A percentile compares a stretch with the other conserved stretches of the same genome.
These are phyloP conservation scores for Therioaphis trifolii DNA, from an alignment of 2,888 invertebrate genomes.

Conservation along the genomic window DNA sequence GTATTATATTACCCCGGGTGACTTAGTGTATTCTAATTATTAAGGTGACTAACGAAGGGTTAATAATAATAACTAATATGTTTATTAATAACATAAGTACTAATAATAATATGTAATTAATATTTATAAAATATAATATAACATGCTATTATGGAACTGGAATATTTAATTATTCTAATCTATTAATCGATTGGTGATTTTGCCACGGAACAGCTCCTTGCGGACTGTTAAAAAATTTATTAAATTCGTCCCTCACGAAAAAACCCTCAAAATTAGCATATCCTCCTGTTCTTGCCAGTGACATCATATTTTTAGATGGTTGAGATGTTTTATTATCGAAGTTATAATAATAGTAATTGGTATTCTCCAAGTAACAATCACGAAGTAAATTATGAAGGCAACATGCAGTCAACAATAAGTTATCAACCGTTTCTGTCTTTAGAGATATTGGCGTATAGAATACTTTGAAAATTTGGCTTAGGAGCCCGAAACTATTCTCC, in stretches of 20 bases:
- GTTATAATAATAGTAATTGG: too few relatives aligned
- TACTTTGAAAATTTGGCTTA: constrained; percentile 40
- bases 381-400: constrained; percentile 47
- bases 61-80: too few relatives aligned
- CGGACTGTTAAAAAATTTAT: constrained; percentile 24
- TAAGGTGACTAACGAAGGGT: too few relatives aligned
- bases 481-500: constrained; percentile 45
- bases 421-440: constrained; percentile 38
- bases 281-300: constrained; percentile 34
- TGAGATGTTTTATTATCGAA: too few relatives aligned
- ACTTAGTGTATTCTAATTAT: too few relatives aligned
- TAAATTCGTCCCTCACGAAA: constrained; percentile 40
- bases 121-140: too few relatives aligned
- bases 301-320: constrained; percentile 32
- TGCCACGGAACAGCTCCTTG: constrained; percentile 35
- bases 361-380: too few relatives aligned
- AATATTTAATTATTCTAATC: constrained; percentile 46
- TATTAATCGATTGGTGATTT: constrained; percentile 46
- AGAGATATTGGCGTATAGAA: constrained; percentile 30
- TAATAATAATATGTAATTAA: too few relatives aligned
- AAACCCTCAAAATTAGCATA: constrained; percentile 30
- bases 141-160: constrained; percentile 44
- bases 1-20: too few relatives aligned
- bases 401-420: constrained; percentile 44
- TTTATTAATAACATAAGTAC: too few relatives aligned